These are phyloP conservation scores for Rhaphigaster nebulosa DNA, from an alignment of 2,888 invertebrate genomes.

Conservation along the genomic window DNA sequence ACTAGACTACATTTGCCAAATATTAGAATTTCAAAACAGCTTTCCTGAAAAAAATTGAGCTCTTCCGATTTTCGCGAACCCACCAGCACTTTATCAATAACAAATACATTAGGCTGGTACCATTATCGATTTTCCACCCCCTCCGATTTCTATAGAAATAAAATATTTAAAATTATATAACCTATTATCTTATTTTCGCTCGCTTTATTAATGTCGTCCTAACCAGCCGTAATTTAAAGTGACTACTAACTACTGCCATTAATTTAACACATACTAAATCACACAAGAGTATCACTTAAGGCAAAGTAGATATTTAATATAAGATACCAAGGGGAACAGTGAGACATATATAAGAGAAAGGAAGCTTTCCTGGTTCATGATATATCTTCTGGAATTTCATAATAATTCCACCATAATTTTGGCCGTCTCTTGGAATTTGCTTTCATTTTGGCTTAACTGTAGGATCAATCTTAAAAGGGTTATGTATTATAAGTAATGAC, in stretches of 20 bases:
- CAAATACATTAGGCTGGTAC: too few species aligned
- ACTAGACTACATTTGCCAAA: too few species aligned
- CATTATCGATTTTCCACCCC: too few species aligned
- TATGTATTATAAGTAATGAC: neutral
- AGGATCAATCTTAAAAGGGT: neutral
- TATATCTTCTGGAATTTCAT: conserved; percentile 38
- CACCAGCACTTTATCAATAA: too few species aligned
- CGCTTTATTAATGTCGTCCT: too few species aligned
- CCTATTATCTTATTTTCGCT: too few species aligned
- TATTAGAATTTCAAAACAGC: too few species aligned
- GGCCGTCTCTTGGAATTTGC: conserved; percentile 32
- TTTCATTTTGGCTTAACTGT: conserved; percentile 24
- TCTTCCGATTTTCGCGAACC: too few species aligned
- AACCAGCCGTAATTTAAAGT: neutral
- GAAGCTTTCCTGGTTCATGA: neutral
- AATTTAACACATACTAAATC: neutral
- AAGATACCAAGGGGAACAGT: neutral
- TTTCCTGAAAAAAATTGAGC: too few species aligned
- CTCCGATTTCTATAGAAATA: too few species aligned
- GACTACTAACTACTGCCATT: neutral
- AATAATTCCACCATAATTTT: conserved; percentile 41
- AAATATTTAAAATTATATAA: too few species aligned
- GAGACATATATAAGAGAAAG: neutral
- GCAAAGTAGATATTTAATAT: neutral
- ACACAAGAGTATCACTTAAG: neutral